phyloP scores from a whole-genome alignment of 2,113 vertebrate genomes.

The Istiophorus platypterus region DNA sequence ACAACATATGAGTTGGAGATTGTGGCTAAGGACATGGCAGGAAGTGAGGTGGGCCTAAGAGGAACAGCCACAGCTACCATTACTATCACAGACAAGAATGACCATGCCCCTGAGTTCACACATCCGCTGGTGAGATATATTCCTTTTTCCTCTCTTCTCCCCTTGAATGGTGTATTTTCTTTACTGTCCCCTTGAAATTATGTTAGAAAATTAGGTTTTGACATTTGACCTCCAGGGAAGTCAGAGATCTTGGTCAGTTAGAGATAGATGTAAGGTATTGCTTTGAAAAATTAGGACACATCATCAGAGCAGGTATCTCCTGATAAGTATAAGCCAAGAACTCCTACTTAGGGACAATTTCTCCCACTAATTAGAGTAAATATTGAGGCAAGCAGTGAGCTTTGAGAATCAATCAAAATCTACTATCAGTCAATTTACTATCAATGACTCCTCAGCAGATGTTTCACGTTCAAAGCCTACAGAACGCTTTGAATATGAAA shows the following conservation, averaged over 20 bases:
- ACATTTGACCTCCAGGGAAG: slow-evolving; percentile 5
- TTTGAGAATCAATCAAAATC: too few relatives aligned
- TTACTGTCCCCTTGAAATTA: not conserved
- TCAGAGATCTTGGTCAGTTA: slow-evolving; percentile 28
- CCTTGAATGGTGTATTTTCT: not conserved
- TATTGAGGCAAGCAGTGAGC: not conserved
- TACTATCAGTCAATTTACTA: too few relatives aligned
- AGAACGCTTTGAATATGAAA: not conserved
- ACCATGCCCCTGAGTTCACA: slow-evolving; percentile 97
- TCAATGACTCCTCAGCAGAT: too few relatives aligned
- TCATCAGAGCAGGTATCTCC: not conserved
- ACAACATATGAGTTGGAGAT: slow-evolving; percentile 95
- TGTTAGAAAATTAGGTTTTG: not conserved
- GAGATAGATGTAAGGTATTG: slow-evolving; percentile 3
- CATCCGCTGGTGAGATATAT: slow-evolving; percentile 91
- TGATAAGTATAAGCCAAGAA: not conserved
- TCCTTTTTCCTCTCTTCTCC: not conserved
- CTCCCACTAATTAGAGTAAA: not conserved
- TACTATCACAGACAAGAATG: slow-evolving; percentile 96
- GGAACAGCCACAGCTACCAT: slow-evolving; percentile 96
- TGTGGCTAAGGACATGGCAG: slow-evolving; percentile 97
- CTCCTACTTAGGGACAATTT: not conserved
- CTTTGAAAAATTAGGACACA: not conserved
- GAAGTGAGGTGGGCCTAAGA: slow-evolving; percentile 93
- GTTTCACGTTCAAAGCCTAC: too few relatives aligned